phyloP scores from a whole-genome alignment of 2,797 vertebrate genomes.

The Florisuga fusca region DNA sequence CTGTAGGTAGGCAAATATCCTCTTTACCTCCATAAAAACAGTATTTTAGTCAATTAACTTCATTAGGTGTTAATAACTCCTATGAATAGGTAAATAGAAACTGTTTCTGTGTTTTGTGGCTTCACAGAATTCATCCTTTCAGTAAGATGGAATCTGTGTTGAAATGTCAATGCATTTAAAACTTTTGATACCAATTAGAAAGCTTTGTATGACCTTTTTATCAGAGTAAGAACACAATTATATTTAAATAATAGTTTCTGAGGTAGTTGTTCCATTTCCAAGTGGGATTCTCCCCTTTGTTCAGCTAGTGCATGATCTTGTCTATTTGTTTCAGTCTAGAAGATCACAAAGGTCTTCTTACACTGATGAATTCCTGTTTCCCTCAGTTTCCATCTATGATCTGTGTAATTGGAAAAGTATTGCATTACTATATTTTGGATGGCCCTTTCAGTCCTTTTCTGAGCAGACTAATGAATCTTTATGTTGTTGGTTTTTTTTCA shows the following conservation, averaged over 20 bases:
- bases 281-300: background rate
- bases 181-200: background rate
- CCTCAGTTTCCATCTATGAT: background rate
- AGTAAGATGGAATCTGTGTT: background rate
- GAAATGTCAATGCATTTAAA: background rate
- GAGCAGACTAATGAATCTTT: background rate
- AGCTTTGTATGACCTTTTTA: background rate
- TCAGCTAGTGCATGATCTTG: background rate
- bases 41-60: slow-evolving; percentile 24
- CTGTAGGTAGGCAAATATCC: background rate
- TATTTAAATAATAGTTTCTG: background rate
- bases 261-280: background rate
- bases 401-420: background rate
- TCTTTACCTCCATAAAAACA: background rate
- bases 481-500: background rate
- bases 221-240: background rate
- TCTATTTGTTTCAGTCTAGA: background rate
- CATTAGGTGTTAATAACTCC: background rate
- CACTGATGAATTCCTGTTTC: background rate
- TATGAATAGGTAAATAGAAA: slow-evolving; percentile 32
- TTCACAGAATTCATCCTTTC: background rate
- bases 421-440: background rate
- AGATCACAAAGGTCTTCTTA: background rate
- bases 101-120: background rate
- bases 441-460: background rate